Conservation (phyloP, 2,888 invertebrate species). For the Thalpophila matura region DNA sequence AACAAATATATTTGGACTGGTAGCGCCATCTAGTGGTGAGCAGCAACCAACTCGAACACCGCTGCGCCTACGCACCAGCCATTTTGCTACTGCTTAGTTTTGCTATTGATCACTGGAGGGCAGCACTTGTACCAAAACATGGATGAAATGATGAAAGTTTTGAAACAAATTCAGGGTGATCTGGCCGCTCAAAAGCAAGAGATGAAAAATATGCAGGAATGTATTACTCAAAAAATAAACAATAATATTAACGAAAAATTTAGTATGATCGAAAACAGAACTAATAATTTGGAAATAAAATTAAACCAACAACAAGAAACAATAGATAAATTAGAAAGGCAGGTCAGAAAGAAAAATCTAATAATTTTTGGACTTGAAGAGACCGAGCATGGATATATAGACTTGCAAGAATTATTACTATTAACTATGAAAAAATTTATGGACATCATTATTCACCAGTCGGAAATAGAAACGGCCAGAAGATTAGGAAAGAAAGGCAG, state of each 20-base stretch:
- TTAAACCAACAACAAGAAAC: background rate
- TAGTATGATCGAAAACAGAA: background rate
- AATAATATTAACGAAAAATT: background rate
- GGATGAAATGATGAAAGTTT: background rate
- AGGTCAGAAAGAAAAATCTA: background rate
- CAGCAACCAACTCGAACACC: too few relatives aligned
- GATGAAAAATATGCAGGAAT: background rate
- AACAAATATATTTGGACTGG: too few relatives aligned
- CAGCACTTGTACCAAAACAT: background rate
- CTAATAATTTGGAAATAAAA: background rate
- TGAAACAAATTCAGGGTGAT: background rate
- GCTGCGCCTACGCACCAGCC: background rate
- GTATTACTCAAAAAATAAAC: background rate
- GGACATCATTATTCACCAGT: background rate
- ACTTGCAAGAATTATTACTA: background rate
- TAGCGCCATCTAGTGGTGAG: too few relatives aligned
- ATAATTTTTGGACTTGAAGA: background rate
- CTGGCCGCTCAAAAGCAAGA: background rate
- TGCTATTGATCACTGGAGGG: background rate
- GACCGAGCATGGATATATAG: background rate
- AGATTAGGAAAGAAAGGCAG: background rate
- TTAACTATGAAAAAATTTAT: background rate
- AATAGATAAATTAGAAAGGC: background rate
- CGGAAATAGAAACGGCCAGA: background rate
- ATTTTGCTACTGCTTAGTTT: too few relatives aligned